Conservation (phyloP, 2,797 vertebrate genomes). For the Taeniopygia guttata region DNA sequence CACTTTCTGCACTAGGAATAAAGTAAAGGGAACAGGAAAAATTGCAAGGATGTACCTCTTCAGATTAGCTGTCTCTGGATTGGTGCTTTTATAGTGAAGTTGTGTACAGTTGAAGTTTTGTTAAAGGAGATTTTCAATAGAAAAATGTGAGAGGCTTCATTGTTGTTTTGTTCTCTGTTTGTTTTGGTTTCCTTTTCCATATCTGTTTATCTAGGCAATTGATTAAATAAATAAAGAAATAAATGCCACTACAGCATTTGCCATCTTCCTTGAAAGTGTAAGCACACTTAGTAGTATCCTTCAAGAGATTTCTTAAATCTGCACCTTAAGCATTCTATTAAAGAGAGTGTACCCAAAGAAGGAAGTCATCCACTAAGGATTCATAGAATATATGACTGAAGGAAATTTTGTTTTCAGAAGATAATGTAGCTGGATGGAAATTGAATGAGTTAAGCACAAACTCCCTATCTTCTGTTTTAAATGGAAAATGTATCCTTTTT, state of each 20-base stretch:
- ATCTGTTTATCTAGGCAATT: neutral
- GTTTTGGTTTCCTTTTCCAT: neutral
- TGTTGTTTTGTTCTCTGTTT: neutral
- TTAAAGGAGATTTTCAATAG: neutral
- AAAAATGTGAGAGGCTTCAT: neutral
- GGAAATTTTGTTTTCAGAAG: neutral
- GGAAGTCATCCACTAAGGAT: neutral
- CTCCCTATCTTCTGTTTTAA: neutral
- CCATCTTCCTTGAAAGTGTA: neutral
- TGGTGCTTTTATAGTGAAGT: neutral
- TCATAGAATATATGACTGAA: neutral
- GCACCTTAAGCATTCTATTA: neutral
- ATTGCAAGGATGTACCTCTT: neutral
- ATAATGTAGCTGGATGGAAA: neutral
- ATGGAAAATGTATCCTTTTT: neutral
- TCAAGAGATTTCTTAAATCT: neutral
- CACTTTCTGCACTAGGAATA: neutral
- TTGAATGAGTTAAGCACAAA: neutral
- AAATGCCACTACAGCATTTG: neutral
- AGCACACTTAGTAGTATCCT: neutral
- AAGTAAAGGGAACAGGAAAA: neutral
- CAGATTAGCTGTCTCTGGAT: neutral
- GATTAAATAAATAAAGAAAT: neutral
- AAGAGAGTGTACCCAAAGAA: neutral
- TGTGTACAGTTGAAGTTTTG: neutral